Evolutionary conservation across 2,113 vertebrate genomes (phyloP).

Genomic region (Epinephelus fuscoguttatus): DNA sequence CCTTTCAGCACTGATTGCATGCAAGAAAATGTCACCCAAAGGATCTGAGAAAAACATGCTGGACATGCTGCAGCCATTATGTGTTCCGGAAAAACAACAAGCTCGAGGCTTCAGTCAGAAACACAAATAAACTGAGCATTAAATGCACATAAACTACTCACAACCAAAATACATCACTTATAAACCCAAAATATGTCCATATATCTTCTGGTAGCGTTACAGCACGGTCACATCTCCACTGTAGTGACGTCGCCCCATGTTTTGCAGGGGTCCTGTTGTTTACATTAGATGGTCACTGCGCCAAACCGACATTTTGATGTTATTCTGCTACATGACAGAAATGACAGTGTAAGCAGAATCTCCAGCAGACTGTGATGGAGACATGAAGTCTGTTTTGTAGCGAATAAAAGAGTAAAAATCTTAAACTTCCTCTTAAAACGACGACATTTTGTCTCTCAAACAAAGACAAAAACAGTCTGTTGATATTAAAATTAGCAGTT

Average conservation of each 20-base stretch:
- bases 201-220: neutral
- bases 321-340: too few relatives aligned
- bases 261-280: slow-evolving; percentile 33
- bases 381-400: rapidly evolving
- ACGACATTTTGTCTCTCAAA: slow-evolving; percentile 4
- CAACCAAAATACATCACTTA: too few relatives aligned
- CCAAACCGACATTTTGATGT: slow-evolving; percentile 46
- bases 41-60: neutral
- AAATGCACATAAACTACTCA: neutral
- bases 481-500: neutral
- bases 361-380: rapidly evolving
- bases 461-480: slow-evolving; percentile 11
- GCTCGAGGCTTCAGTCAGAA: neutral
- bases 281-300: slow-evolving; percentile 42
- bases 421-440: rapidly evolving
- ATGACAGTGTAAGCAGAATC: rapidly evolving
- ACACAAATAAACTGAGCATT: neutral
- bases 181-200: neutral
- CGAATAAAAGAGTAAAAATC: rapidly evolving
- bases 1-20: neutral
- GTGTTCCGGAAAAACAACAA: neutral
- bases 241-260: slow-evolving; percentile 22
- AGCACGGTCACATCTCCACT: neutral
- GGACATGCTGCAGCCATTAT: neutral
- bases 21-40: neutral